Conservation (phyloP, 2,888 invertebrate genomes). For the Zhuqinia jingwanae region DNA sequence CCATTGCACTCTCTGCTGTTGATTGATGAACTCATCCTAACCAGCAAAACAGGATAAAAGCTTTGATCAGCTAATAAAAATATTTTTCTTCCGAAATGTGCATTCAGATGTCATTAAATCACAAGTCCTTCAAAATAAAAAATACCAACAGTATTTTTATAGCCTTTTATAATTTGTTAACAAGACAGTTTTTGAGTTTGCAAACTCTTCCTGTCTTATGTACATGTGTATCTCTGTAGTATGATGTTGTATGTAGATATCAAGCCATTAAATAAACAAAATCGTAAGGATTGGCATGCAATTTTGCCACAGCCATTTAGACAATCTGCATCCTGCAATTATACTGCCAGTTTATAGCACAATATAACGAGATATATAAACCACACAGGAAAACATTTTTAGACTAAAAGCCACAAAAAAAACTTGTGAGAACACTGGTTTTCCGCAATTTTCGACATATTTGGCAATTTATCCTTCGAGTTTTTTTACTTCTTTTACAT, state of each 20-base stretch:
- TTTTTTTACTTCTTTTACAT: slow-evolving; percentile 25
- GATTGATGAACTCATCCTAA: slow-evolving; percentile 2
- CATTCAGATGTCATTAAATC: background rate
- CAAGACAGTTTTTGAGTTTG: slow-evolving; percentile 10
- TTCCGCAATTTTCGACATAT: slow-evolving; percentile 58
- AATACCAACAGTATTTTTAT: background rate
- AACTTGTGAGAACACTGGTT: background rate
- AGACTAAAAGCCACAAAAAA: background rate
- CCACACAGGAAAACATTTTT: slow-evolving; percentile 24
- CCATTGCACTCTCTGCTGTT: too few species aligned
- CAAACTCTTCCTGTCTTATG: too few species aligned
- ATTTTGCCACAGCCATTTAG: too few species aligned
- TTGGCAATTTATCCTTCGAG: slow-evolving; percentile 61
- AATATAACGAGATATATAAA: too few species aligned
- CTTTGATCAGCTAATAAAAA: background rate
- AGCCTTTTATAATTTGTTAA: slow-evolving; percentile 5
- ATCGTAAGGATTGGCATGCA: too few species aligned
- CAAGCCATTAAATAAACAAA: too few species aligned
- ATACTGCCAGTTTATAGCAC: background rate
- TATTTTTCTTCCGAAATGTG: background rate
- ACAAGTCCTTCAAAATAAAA: slow-evolving; percentile 18
- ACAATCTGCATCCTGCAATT: background rate
- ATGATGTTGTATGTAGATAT: too few species aligned
- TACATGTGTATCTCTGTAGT: too few species aligned
- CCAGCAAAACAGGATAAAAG: background rate